Evolutionary conservation across 2,888 invertebrate genomes (phyloP).

Genomic region (Schrankia costaestrigalis): DNA sequence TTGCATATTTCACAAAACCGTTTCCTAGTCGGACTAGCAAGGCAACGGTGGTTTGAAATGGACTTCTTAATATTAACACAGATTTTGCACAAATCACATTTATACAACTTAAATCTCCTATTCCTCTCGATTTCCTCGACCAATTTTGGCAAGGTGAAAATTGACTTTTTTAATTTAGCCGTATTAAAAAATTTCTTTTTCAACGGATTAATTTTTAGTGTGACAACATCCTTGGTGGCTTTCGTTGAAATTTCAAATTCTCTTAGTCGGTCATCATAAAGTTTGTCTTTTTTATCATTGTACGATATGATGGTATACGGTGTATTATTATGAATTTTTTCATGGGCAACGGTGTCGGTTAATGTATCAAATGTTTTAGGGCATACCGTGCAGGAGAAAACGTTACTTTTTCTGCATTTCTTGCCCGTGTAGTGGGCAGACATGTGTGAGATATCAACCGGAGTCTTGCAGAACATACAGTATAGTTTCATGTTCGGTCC

Average conservation of each 20-base stretch:
- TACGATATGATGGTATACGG: constrained; percentile 10
- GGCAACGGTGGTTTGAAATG: constrained; percentile 1
- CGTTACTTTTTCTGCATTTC: no score
- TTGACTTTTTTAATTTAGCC: no score
- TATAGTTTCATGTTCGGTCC: constrained; percentile 1
- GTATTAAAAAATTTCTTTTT: no score
- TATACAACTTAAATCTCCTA: constrained; percentile 8
- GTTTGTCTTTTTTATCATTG: constrained; percentile 16
- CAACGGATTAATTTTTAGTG: no score
- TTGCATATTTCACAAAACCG: constrained; percentile 4
- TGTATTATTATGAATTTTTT: constrained; percentile 3
- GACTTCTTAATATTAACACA: constrained; percentile 10
- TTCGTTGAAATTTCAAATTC: constrained; percentile 3
- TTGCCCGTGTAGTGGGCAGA: no score
- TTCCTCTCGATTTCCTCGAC: background rate
- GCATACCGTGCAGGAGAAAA: no score
- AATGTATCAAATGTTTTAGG: background rate
- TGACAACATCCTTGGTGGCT: no score
- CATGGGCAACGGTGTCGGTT: constrained; percentile 1
- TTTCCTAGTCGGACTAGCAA: no score
- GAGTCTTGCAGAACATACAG: constrained; percentile 7
- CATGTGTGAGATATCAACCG: no score
- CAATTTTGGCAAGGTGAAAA: no score
- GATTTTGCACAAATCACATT: constrained; percentile 10
- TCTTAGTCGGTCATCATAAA: constrained; percentile 15